Evolutionary conservation across 2,113 vertebrate species (phyloP), one percentile per base, ranked within the genome.

Genomic region (Zeus faber): DNA sequence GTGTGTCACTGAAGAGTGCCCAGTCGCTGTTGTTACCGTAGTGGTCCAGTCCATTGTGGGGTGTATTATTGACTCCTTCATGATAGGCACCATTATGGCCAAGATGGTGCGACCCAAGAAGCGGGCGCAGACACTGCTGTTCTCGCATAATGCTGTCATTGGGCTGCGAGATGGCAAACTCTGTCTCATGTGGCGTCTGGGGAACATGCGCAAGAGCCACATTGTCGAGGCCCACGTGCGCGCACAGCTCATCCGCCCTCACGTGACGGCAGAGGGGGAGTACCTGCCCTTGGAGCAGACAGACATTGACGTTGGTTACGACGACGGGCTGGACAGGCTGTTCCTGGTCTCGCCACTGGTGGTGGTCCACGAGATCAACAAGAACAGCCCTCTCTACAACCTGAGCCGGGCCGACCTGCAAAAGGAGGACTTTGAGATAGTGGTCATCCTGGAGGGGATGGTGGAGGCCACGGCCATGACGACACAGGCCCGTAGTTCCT

Each of bases 381-480:
- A 88, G 60, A 72, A 29, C 50, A 88, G 85, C 50, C 88, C 86
- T 6, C 76, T 89, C 56, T 87, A 85, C 33, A 43, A 74, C 57
- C 59, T 97, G 84, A 93, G 92, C 74, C 85, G 89, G 55, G 85
- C 83, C 21, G 90, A 97, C 63, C 83, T 97, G 56, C 93, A 92
- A 74, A 89, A 85, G 0, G 93, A 95, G 70, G 93, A 98, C 82
- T 97, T 97, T 62, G 94, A 98, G 83, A 96, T 97, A 0, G 93
- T 97, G 59, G 95, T 97, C 68, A 98, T 98, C 79, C 82, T 98
- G 18, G 95, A 97, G 63, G 95, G 95, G 2, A 97, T 98, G 95
- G 95, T 97, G 77, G 95, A 97, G 84, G 95, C 95, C 76, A 98
- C 95, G 0, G 95, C 94, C 41, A 97, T 98, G 95, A 97, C 95